These are phyloP conservation scores for Standfussiana lucernea DNA, from an alignment of 2,888 invertebrate species.

Conservation along the genomic window DNA sequence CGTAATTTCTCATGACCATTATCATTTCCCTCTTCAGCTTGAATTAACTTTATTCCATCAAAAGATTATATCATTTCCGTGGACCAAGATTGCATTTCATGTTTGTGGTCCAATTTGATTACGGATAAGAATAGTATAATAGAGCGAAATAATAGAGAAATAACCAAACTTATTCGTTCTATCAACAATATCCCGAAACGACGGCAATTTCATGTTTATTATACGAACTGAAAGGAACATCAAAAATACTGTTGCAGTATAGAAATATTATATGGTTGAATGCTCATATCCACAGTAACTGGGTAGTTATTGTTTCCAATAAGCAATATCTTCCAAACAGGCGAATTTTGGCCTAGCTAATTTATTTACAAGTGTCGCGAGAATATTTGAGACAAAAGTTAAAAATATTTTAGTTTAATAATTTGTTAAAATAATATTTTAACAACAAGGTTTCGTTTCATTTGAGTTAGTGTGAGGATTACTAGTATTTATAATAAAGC, in stretches of 20 bases:
- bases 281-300: constrained; percentile 73
- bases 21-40: constrained; percentile 1
- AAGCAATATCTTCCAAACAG: constrained; percentile 82
- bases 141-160: constrained; percentile 24
- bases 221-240: constrained; percentile 51
- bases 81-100: constrained; percentile 31
- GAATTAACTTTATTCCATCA: constrained; percentile 19
- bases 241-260: constrained; percentile 67
- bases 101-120: constrained; percentile 40
- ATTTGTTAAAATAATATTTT: constrained; percentile 4
- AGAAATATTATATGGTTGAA: constrained; percentile 74
- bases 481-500: not conserved
- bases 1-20: not conserved
- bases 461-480: not conserved
- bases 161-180: constrained; percentile 40
- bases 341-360: constrained; percentile 73
- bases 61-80: constrained; percentile 21
- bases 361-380: constrained; percentile 75
- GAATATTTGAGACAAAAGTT: constrained; percentile 52
- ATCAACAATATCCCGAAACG: constrained; percentile 53
- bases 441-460: not conserved
- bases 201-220: constrained; percentile 62
- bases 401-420: constrained; percentile 42
- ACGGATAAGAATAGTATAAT: constrained; percentile 46
- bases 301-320: constrained; percentile 81